phyloP scores from a whole-genome alignment of 2,888 invertebrate species.

The Leptinotarsa tumamoca region DNA sequence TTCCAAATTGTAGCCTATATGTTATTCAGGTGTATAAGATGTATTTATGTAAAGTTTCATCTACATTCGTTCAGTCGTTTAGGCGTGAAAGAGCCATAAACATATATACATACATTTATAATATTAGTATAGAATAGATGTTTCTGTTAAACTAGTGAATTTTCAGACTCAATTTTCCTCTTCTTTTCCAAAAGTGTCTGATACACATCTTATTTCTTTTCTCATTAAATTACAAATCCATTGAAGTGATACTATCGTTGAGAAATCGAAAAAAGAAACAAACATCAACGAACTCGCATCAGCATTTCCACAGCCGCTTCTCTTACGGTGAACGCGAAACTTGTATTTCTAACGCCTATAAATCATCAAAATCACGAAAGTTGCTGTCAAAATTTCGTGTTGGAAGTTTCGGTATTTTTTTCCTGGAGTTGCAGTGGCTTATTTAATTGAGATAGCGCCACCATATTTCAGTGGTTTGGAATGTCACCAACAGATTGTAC shows the following conservation, averaged over 20 bases:
- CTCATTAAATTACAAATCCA: background rate
- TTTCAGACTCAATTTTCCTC: too few species aligned
- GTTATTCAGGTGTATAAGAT: too few species aligned
- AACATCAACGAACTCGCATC: background rate
- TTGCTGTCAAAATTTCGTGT: conserved; percentile 29
- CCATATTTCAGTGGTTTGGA: conserved; percentile 35
- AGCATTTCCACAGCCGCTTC: background rate
- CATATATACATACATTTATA: too few species aligned
- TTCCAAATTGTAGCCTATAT: too few species aligned
- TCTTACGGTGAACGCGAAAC: background rate
- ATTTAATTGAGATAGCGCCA: conserved; percentile 32
- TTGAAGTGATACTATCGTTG: background rate
- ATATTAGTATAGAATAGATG: too few species aligned
- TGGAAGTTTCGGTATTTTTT: conserved; percentile 26
- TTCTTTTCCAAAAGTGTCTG: too few species aligned
- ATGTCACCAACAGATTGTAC: conserved; percentile 36
- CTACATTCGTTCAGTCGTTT: too few species aligned
- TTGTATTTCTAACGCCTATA: conserved; percentile 1
- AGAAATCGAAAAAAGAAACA: background rate
- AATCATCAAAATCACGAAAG: conserved; percentile 31
- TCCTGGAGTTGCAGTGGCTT: background rate
- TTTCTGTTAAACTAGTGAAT: too few species aligned
- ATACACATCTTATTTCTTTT: too few species aligned
- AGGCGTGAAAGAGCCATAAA: too few species aligned
- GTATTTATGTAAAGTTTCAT: too few species aligned